Conservation (phyloP, 2,113 vertebrate species). For the Silurus meridionalis region DNA sequence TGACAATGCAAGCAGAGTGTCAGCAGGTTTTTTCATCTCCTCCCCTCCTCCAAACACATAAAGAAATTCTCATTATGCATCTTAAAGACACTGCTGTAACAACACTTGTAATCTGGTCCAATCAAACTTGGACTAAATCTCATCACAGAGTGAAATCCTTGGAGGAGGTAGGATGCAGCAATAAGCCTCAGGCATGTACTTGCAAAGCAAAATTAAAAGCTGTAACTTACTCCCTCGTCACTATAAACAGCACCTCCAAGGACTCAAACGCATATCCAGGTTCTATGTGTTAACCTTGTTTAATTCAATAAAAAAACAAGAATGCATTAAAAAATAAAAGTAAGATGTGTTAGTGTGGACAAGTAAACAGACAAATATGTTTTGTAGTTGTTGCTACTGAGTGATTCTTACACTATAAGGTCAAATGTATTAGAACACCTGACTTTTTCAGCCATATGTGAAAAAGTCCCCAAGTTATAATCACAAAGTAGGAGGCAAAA, state of each 20-base stretch:
- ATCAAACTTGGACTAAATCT: conserved; percentile 38
- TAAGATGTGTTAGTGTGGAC: neutral
- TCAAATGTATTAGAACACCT: too few species aligned
- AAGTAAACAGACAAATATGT: neutral
- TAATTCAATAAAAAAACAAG: neutral
- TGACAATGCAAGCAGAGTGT: conserved; percentile 6
- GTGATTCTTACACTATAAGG: neutral
- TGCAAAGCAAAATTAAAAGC: conserved; percentile 49
- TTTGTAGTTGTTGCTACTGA: neutral
- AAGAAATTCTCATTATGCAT: neutral
- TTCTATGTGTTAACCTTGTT: neutral
- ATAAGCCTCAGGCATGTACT: conserved; percentile 40
- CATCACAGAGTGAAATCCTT: conserved; percentile 28
- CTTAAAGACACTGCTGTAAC: neutral
- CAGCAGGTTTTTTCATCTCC: neutral
- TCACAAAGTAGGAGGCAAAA: too few species aligned
- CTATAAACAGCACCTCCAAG: conserved; percentile 7
- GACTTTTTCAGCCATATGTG: too few species aligned
- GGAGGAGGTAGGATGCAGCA: conserved; percentile 34
- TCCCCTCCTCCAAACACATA: neutral
- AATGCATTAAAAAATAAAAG: neutral
- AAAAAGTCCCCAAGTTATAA: too few species aligned
- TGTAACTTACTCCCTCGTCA: conserved; percentile 24
- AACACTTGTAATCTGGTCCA: conserved; percentile 32
- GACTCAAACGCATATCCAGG: neutral